These are phyloP conservation scores for Gortyna flavago DNA, from an alignment of 2,888 invertebrate genomes.

Conservation along the genomic window DNA sequence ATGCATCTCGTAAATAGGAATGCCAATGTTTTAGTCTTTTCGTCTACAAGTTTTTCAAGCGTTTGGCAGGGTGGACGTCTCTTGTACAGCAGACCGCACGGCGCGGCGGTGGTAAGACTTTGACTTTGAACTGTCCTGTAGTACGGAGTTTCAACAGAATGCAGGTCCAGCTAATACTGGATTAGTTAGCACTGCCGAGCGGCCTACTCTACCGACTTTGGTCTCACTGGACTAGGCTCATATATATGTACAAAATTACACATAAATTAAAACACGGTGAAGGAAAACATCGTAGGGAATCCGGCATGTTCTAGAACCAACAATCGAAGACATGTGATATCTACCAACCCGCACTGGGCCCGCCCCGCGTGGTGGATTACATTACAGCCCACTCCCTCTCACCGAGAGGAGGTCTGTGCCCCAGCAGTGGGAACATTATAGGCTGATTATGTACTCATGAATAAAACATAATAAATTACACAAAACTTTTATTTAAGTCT, in stretches of 20 bases:
- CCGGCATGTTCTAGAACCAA: background rate
- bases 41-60: background rate
- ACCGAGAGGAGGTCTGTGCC: background rate
- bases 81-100: background rate
- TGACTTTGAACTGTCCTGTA: background rate
- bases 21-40: background rate
- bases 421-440: background rate
- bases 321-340: background rate
- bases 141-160: background rate
- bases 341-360: background rate
- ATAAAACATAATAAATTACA: background rate
- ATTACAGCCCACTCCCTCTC: background rate
- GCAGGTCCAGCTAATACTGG: background rate
- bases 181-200: background rate
- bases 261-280: background rate
- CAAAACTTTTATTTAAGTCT: background rate
- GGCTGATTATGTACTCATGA: no score
- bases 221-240: background rate
- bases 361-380: background rate
- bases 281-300: background rate
- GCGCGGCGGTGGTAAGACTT: background rate
- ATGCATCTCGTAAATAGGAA: no score
- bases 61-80: no score
- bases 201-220: background rate
- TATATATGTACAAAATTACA: background rate